phyloP scores from a whole-genome alignment of 2,797 vertebrate genomes.

The Chelonia mydas region DNA sequence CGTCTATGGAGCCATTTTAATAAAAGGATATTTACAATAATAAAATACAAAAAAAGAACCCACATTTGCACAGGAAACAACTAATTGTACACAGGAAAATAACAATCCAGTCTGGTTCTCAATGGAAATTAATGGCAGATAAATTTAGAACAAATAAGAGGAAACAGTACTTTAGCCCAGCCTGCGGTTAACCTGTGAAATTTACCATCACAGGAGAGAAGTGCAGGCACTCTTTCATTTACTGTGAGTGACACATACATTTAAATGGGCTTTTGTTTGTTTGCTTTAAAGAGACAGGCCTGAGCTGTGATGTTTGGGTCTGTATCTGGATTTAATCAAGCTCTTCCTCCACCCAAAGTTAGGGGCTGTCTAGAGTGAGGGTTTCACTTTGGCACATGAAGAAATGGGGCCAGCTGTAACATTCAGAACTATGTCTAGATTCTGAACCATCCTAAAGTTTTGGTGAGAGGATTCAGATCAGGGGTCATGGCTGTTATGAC shows the following conservation, averaged over 20 bases:
- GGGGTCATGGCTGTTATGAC: too few species aligned
- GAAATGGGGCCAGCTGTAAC: background rate
- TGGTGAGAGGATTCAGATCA: background rate
- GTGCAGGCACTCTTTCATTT: background rate
- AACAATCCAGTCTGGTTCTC: background rate
- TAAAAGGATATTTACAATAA: background rate
- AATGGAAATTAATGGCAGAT: background rate
- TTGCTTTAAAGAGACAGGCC: accelerated
- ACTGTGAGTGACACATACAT: background rate
- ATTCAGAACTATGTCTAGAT: background rate
- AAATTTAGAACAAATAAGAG: background rate
- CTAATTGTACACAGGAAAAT: background rate
- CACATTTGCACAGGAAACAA: background rate
- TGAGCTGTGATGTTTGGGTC: background rate
- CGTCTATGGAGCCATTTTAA: background rate
- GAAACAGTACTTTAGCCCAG: background rate
- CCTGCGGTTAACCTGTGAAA: accelerated
- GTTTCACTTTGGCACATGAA: background rate
- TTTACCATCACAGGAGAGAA: background rate
- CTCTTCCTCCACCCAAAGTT: background rate
- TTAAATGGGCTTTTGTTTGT: background rate
- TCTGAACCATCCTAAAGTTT: background rate
- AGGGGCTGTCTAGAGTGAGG: background rate
- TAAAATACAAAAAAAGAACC: background rate
- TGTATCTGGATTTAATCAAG: background rate